Percentiles rank a stretch among this genome's conserved stretches.
phyloP scores from a whole-genome alignment of 2,113 vertebrate species.

The Podarcis cretensis region DNA sequence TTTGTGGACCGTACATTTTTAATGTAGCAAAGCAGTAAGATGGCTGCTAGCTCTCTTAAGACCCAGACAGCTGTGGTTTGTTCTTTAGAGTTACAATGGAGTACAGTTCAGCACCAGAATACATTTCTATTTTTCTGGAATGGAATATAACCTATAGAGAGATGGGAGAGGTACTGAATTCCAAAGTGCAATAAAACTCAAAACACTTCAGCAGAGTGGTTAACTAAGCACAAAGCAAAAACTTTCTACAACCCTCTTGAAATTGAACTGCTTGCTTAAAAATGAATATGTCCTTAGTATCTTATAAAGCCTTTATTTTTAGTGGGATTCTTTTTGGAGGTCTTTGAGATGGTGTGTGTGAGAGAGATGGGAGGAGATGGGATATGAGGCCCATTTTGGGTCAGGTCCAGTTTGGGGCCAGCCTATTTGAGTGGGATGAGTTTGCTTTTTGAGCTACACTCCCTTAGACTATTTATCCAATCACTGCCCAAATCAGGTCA shows the following conservation, averaged over 20 bases:
- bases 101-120: conserved; percentile 26
- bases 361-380: neutral
- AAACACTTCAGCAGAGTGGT: neutral
- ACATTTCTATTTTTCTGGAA: neutral
- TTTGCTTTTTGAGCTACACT: no score
- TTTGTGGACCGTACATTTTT: conserved; percentile 20
- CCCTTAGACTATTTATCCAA: neutral
- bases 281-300: neutral
- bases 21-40: conserved; percentile 35
- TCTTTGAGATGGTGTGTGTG: neutral
- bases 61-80: conserved; percentile 27
- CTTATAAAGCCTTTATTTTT: neutral
- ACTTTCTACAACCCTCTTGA: neutral
- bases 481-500: neutral
- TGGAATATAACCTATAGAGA: neutral
- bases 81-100: neutral
- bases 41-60: conserved; percentile 33
- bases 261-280: neutral
- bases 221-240: neutral
- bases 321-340: neutral
- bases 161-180: neutral
- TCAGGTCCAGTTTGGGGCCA: neutral
- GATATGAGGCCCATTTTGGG: neutral
- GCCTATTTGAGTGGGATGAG: no score
- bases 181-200: neutral